Evolutionary conservation across 2,888 invertebrate species (phyloP).

Genomic region (Trimorus sp.): DNA sequence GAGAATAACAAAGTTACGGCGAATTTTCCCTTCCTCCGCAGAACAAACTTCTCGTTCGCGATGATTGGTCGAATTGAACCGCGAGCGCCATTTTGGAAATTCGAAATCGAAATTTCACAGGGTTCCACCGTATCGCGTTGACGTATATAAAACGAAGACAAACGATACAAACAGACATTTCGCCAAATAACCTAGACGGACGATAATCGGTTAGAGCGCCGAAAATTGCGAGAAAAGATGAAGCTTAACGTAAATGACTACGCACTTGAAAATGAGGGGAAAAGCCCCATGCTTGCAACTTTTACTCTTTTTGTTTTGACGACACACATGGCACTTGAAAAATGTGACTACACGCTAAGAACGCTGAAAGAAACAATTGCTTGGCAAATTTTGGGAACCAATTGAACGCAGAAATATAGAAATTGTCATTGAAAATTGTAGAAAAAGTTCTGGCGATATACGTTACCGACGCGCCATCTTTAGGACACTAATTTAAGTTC

Average conservation of each 20-base stretch:
- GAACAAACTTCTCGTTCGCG: not conserved
- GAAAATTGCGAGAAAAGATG: constrained; percentile 29
- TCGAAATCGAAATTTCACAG: constrained; percentile 39
- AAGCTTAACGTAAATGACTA: constrained; percentile 59
- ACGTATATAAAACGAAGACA: constrained; percentile 14
- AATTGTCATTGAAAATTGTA: not conserved
- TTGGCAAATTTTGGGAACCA: not conserved
- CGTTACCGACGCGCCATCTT: no score
- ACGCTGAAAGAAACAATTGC: constrained; percentile 36
- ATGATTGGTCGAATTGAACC: constrained; percentile 17
- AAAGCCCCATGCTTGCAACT: constrained; percentile 43
- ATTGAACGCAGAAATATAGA: not conserved
- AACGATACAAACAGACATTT: constrained; percentile 16
- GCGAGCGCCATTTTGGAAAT: constrained; percentile 15
- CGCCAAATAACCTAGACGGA: constrained; percentile 26
- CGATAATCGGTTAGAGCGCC: constrained; percentile 25
- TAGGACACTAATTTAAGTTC: no score
- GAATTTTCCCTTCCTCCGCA: constrained; percentile 7
- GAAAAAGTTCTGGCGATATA: not conserved
- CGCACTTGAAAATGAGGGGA: constrained; percentile 42
- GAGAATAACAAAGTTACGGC: not conserved
- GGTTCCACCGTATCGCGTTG: constrained; percentile 41
- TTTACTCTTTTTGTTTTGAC: constrained; percentile 35
- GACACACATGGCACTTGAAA: constrained; percentile 64
- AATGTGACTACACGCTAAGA: constrained; percentile 35